Conservation (phyloP, 2,797 vertebrate species). For the Spondyliosoma cantharus region DNA sequence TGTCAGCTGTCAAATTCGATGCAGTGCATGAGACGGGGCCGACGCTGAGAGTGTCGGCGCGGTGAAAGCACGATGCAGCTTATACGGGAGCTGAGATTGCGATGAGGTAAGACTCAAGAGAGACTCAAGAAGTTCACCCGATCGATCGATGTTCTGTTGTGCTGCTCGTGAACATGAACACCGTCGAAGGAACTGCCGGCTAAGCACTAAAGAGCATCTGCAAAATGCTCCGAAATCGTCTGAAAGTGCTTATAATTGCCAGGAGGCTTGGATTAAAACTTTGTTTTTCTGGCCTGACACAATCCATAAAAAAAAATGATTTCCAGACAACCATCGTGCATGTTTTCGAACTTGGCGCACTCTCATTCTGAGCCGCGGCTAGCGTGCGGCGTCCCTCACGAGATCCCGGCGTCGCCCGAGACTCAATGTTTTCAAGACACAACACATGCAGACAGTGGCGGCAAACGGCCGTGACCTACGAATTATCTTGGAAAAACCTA, state of each 20-base stretch:
- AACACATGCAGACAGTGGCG: background rate
- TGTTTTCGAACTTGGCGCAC: background rate
- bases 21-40: background rate
- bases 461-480: background rate
- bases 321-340: background rate
- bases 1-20: background rate
- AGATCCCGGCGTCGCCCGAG: background rate
- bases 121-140: slow-evolving; percentile 5
- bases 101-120: background rate
- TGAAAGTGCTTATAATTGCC: too few relatives aligned
- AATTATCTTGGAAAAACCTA: slow-evolving; percentile 10
- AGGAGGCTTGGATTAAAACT: too few relatives aligned
- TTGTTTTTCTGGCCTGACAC: background rate
- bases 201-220: background rate
- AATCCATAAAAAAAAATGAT: slow-evolving; percentile 2
- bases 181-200: background rate
- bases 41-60: background rate
- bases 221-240: background rate
- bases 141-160: slow-evolving; percentile 29
- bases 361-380: background rate
- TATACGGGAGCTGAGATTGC: background rate
- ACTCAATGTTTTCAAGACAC: slow-evolving; percentile 10
- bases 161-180: background rate
- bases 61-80: background rate
- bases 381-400: background rate